These are phyloP conservation scores for Halcyon senegalensis DNA, from an alignment of 2,113 vertebrate species.

Conservation along the genomic window DNA sequence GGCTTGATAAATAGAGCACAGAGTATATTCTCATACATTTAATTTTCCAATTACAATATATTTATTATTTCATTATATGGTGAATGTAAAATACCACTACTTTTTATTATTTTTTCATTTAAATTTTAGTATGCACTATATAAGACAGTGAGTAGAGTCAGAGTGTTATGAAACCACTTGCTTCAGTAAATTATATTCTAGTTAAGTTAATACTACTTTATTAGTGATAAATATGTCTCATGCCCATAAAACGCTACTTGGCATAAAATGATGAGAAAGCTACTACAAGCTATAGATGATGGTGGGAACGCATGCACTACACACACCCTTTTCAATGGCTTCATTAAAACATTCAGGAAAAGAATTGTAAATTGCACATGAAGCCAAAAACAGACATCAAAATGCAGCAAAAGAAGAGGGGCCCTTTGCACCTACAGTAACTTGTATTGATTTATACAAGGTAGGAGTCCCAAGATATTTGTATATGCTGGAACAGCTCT, in stretches of 20 bases:
- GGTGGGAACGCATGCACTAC: constrained; percentile 78
- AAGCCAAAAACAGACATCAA: constrained; percentile 74
- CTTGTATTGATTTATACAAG: constrained; percentile 82
- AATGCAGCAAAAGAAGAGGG: constrained; percentile 79
- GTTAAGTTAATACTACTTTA: constrained; percentile 68
- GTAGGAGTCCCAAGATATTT: constrained; percentile 68
- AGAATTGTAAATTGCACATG: constrained; percentile 69
- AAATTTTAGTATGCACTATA: constrained; percentile 68
- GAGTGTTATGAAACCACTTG: constrained; percentile 44
- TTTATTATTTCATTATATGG: not conserved
- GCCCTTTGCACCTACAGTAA: constrained; percentile 71
- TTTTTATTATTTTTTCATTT: constrained; percentile 31
- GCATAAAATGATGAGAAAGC: constrained; percentile 81
- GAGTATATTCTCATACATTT: constrained; percentile 30
- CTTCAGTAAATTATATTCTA: constrained; percentile 59
- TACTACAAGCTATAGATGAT: constrained; percentile 79
- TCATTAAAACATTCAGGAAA: constrained; percentile 79
- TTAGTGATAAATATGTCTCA: constrained; percentile 76
- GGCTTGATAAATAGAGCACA: not conserved
- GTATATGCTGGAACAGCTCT: constrained; percentile 77
- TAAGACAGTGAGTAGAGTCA: constrained; percentile 58
- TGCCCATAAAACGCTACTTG: constrained; percentile 76
- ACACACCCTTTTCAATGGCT: constrained; percentile 73
- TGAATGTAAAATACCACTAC: constrained; percentile 29
- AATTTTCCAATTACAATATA: constrained; percentile 12